These are phyloP conservation scores for Cepaea hortensis DNA, from an alignment of 2,888 invertebrate species.

Conservation along the genomic window DNA sequence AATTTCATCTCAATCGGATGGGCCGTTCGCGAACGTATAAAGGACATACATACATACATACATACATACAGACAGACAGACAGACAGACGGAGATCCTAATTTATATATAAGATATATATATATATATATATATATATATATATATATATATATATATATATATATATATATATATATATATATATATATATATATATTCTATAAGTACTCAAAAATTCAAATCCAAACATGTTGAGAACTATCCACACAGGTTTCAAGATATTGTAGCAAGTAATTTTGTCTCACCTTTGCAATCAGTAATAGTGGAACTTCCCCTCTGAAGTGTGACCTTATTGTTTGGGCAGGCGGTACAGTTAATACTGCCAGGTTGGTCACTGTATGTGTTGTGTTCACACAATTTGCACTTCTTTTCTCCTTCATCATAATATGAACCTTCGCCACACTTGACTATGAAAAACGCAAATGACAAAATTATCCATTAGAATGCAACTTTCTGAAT, in stretches of 20 bases:
- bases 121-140: not conserved
- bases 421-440: slow-evolving; percentile 43
- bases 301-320: slow-evolving; percentile 29
- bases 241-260: not conserved
- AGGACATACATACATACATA: no score
- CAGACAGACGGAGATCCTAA: no score
- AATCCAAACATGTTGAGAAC: not conserved
- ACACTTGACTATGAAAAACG: slow-evolving; percentile 30
- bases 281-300: slow-evolving; percentile 23
- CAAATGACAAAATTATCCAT: not conserved
- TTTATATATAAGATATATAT: no score
- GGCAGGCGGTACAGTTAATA: slow-evolving; percentile 9
- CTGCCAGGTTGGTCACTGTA: slow-evolving; percentile 15
- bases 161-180: not conserved
- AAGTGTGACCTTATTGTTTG: slow-evolving; percentile 9
- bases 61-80: no score
- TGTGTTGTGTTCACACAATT: slow-evolving; percentile 27
- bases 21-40: no score
- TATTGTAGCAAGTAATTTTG: not conserved
- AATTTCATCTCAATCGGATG: no score
- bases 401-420: slow-evolving; percentile 3
- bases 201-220: not conserved
- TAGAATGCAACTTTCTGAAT: no score
- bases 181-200: not conserved
- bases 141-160: not conserved